Evolutionary conservation across 2,888 invertebrate species (phyloP).

Genomic region (Gymnosoma rotundatum): DNA sequence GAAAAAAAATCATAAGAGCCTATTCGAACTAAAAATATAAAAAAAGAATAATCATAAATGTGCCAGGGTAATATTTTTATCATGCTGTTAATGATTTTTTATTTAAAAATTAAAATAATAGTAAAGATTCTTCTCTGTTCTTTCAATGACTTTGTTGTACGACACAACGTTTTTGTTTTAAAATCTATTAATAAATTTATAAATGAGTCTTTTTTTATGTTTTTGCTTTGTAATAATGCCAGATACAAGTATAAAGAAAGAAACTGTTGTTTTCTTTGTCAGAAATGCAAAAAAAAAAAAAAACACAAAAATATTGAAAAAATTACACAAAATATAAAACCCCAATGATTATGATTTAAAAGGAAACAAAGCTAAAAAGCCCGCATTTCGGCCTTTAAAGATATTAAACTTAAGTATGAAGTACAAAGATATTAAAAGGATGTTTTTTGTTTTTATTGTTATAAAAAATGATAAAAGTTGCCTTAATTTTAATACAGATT

Average conservation of each 20-base stretch:
- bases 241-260: slow-evolving; percentile 2
- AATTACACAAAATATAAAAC: no score
- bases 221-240: background rate
- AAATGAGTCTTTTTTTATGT: background rate
- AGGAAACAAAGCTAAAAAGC: background rate
- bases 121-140: slow-evolving; percentile 3
- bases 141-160: slow-evolving; percentile 2
- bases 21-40: background rate
- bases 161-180: background rate
- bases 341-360: no score
- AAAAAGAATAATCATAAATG: slow-evolving; percentile 16
- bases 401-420: background rate
- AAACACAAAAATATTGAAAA: background rate
- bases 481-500: no score
- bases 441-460: background rate
- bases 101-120: slow-evolving; percentile 42
- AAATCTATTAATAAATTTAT: slow-evolving; percentile 37
- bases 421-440: background rate
- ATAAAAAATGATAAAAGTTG: no score
- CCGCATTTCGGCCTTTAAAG: background rate
- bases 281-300: background rate
- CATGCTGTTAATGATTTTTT: slow-evolving; percentile 26
- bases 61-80: slow-evolving; percentile 39
- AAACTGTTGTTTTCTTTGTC: slow-evolving; percentile 33
- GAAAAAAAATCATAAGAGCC: background rate